Conservation (phyloP, 2,113 vertebrate species). For the Corythaixoides concolor region DNA sequence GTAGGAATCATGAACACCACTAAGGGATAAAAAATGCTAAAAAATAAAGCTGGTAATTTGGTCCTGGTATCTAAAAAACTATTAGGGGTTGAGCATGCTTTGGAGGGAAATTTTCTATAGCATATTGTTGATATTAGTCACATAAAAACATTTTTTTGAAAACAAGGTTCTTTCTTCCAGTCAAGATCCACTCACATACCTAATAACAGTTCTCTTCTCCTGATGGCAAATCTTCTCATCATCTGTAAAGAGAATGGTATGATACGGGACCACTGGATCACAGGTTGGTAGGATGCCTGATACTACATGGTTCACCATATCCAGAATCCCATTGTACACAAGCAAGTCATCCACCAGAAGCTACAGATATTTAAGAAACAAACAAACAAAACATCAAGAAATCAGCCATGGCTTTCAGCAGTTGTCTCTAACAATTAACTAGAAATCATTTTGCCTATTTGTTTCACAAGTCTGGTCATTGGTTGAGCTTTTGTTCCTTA, state of each 20-base stretch:
- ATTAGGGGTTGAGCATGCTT: background rate
- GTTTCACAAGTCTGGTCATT: background rate
- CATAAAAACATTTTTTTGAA: background rate
- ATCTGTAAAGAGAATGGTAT: slow-evolving; percentile 93
- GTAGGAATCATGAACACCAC: background rate
- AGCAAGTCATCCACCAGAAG: slow-evolving; percentile 95
- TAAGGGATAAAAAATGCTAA: background rate
- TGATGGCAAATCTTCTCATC: slow-evolving; percentile 77
- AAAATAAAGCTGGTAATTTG: background rate
- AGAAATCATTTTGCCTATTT: background rate
- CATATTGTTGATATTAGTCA: background rate
- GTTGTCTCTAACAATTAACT: background rate
- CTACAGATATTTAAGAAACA: slow-evolving; percentile 65
- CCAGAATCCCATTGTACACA: slow-evolving; percentile 93
- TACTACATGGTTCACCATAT: slow-evolving; percentile 78
- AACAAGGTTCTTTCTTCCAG: background rate
- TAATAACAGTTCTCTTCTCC: slow-evolving; percentile 84
- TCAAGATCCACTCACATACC: slow-evolving; percentile 65
- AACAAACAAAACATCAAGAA: background rate
- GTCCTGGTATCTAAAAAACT: background rate
- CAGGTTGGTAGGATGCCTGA: slow-evolving; percentile 92
- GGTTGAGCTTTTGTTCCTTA: background rate
- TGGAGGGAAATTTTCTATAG: background rate
- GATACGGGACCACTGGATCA: slow-evolving; percentile 84
- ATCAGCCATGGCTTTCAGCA: background rate